phyloP scores from a whole-genome alignment of 2,113 vertebrate genomes.

The Bubo scandiacus region DNA sequence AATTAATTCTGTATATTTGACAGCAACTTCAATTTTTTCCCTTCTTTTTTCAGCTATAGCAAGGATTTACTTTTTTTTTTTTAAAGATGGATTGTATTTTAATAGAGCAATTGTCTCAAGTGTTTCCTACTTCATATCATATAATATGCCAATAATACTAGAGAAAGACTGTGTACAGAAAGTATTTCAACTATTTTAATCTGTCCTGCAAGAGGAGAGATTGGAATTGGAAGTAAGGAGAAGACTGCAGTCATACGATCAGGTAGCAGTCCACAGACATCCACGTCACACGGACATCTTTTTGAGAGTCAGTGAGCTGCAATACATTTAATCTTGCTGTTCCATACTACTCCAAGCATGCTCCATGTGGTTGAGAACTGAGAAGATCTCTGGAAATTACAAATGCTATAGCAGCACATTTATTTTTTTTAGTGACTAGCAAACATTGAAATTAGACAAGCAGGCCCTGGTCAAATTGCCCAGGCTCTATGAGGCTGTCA shows the following conservation, averaged over 20 bases:
- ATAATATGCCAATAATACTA: not conserved
- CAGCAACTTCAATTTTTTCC: not conserved
- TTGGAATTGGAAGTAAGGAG: not conserved
- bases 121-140: not conserved
- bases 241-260: not conserved
- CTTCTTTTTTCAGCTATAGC: not conserved
- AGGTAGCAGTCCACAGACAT: not conserved
- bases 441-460: not conserved
- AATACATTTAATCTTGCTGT: not conserved
- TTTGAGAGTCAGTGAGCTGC: not conserved
- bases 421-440: not conserved
- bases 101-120: not conserved
- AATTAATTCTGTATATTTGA: not conserved
- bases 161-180: not conserved
- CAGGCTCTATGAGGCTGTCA: not conserved
- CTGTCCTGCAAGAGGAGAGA: not conserved
- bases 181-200: not conserved
- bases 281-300: accelerated
- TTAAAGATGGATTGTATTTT: not conserved
- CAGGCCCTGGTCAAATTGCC: not conserved
- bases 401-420: not conserved
- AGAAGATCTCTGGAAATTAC: not conserved
- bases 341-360: not conserved
- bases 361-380: not conserved
- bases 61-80: not conserved